phyloP scores from a whole-genome alignment of 2,888 invertebrate genomes.

The Dinocampus coccinellae region DNA sequence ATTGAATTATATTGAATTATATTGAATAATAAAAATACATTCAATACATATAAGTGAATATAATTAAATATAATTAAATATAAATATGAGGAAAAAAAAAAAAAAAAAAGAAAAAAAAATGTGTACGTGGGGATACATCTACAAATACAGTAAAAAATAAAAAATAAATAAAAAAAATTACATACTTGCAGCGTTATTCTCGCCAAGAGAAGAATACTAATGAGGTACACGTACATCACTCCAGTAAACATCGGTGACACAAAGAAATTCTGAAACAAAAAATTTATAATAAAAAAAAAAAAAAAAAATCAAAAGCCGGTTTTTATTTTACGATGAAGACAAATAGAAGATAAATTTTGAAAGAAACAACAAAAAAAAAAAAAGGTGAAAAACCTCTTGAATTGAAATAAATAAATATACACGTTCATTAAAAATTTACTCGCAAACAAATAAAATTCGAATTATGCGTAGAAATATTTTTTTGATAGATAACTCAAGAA shows the following conservation, averaged over 20 bases:
- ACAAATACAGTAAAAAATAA: no score
- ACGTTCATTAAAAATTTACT: no score
- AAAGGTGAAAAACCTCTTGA: neutral
- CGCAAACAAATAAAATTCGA: no score
- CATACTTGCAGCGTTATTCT: slow-evolving; percentile 46
- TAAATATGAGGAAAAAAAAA: neutral
- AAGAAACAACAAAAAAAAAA: neutral
- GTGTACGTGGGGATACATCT: no score
- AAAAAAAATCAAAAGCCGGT: neutral
- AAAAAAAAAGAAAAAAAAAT: no score
- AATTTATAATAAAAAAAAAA: neutral
- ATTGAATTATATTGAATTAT: neutral
- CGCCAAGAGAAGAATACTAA: slow-evolving; percentile 43
- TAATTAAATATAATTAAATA: neutral
- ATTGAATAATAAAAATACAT: neutral
- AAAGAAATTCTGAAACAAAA: neutral
- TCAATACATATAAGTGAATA: neutral
- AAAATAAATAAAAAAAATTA: neutral
- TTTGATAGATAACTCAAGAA: neutral
- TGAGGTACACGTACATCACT: slow-evolving; percentile 38
- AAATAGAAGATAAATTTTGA: neutral
- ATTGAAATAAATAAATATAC: neutral
- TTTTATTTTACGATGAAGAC: neutral
- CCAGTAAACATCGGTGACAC: slow-evolving; percentile 34
- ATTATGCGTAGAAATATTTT: neutral